Evolutionary conservation across 1,140 invertebrate genomes (phyloP).

Genomic region (Phthorimaea operculella): DNA sequence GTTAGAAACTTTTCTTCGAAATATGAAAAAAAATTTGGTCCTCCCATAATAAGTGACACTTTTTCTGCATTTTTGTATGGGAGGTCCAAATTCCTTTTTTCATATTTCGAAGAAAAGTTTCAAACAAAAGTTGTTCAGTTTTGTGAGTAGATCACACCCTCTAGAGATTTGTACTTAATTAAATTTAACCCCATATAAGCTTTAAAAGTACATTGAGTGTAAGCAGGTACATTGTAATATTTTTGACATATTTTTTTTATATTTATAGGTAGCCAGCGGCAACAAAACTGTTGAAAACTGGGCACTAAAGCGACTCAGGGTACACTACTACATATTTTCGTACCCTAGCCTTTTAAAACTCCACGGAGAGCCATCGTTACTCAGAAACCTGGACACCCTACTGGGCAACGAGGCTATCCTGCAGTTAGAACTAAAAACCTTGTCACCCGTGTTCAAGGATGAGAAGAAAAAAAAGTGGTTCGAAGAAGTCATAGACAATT

Average conservation of each 20-base stretch:
- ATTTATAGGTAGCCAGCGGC: constrained; percentile 79
- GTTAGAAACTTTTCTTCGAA: no score
- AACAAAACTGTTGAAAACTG: constrained; percentile 82
- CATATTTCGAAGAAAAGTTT: no score
- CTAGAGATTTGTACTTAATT: no score
- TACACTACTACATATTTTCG: constrained; percentile 83
- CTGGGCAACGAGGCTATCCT: constrained; percentile 86
- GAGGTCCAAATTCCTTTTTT: no score
- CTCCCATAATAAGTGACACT: no score
- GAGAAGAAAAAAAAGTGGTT: constrained; percentile 80
- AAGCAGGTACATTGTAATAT: not conserved
- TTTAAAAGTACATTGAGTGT: no score
- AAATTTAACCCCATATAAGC: no score
- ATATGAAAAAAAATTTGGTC: no score
- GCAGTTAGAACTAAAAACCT: constrained; percentile 80
- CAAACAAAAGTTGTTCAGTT: no score
- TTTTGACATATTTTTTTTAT: no score
- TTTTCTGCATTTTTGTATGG: no score
- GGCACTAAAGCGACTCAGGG: constrained; percentile 77
- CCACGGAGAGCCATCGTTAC: constrained; percentile 77
- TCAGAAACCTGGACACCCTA: constrained; percentile 77
- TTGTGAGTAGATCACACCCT: no score
- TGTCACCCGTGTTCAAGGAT: constrained; percentile 81
- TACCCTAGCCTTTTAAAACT: constrained; percentile 84
- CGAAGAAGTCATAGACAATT: constrained; percentile 87